phyloP scores from a whole-genome alignment of 2,797 vertebrate genomes.

The Valencia hispanica region DNA sequence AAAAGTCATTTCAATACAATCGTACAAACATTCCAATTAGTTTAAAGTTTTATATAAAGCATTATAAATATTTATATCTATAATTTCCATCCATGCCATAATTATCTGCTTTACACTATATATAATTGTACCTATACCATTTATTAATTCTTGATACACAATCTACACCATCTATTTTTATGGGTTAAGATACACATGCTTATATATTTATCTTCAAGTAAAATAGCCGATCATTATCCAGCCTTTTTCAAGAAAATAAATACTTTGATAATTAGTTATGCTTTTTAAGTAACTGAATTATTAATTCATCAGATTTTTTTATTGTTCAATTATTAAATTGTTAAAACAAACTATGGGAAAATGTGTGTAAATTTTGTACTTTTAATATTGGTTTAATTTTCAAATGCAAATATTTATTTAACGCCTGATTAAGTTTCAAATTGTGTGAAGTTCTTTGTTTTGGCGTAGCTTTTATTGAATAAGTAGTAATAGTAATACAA shows the following conservation, averaged over 20 bases:
- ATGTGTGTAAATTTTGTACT: background rate
- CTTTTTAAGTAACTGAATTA: background rate
- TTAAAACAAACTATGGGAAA: background rate
- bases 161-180: no score
- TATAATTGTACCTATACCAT: background rate
- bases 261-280: no score
- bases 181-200: no score
- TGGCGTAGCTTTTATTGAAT: background rate
- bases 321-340: background rate
- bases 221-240: background rate
- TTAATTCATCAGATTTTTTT: background rate
- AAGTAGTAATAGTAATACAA: background rate
- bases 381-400: background rate
- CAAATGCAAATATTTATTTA: background rate
- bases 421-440: background rate
- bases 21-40: no score
- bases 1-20: no score
- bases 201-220: background rate
- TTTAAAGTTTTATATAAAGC: no score
- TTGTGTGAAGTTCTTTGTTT: background rate
- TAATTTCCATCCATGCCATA: background rate
- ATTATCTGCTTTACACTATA: background rate
- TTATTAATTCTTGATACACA: background rate
- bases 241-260: background rate
- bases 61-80: background rate